Evolutionary conservation across 2,888 invertebrate genomes (phyloP), one percentile per base, ranked within the genome.

Genomic region (Monoplex corrugatus): DNA sequence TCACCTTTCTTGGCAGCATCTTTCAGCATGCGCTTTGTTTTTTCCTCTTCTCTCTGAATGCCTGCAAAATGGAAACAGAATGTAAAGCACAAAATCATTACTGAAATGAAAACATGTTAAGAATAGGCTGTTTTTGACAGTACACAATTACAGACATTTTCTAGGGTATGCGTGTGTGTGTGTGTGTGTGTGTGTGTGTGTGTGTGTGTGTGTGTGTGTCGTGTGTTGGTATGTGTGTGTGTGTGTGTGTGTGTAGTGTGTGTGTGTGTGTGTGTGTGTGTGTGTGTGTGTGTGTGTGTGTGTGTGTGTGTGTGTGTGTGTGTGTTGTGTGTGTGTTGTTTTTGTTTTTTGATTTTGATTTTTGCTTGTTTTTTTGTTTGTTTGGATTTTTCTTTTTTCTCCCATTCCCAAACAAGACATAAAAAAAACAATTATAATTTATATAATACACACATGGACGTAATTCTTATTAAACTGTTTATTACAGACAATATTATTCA

Each of bases 1-100:
- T 99, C 99, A 89, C 97, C 98, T 95, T 99, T 99, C 92, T 98
- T 97, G 0, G 99, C 99, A 2, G 99, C 98, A 95, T 99, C 99
- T 96, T 99, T 99, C 44, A 99, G 96, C 0, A 98, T 98, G 86
- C 97, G 97, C 95, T 99, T 99, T 0, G 99, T 98, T 96, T 99
- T 99, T 57, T 99, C 98, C 96, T 99, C 99, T 96, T 99, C 99
- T 78, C 99, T 97, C 96, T 99, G 98, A 94, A 99, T 99, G 16
- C 97, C 98, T 98, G 93, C 86, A 96, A 89, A 32, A 50, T 84
- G 88, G 75, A 89, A 84, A 68, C 5, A 28, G 45, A 28, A 57
- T 57, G 13, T 57, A 8, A 78, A 78, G 38, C 8, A n/a, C n/a
- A 72, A 72, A 72, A 72, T 19, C 28, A 72, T n/a, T 3, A 3